A percentile compares a stretch with the other conserved stretches of the same genome.
Conservation (phyloP, 2,888 invertebrate species). For the Drosophila atroscutellata region DNA sequence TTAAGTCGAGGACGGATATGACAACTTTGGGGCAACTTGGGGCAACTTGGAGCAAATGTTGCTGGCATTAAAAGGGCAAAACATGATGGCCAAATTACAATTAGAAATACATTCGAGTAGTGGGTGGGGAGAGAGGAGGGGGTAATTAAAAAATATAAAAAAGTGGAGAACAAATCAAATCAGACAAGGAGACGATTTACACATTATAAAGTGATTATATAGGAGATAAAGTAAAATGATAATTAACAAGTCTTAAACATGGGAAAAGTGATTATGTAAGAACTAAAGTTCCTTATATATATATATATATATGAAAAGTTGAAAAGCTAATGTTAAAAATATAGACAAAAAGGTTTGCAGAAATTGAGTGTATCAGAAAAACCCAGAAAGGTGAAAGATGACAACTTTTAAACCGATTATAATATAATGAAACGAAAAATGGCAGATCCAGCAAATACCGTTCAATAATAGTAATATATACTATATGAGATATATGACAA, state of each 20-base stretch:
- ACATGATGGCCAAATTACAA: background rate
- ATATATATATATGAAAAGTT: background rate
- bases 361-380: background rate
- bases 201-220: background rate
- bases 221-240: background rate
- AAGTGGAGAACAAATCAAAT: background rate
- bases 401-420: background rate
- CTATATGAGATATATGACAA: background rate
- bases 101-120: background rate
- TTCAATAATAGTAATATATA: background rate
- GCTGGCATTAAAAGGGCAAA: background rate
- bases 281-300: background rate
- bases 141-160: background rate
- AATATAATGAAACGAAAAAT: background rate
- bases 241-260: background rate
- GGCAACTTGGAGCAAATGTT: slow-evolving; percentile 8
- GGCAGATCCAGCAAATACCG: background rate
- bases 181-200: background rate
- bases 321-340: background rate
- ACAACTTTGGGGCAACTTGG: slow-evolving; percentile 1
- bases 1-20: slow-evolving; percentile 17
- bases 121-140: background rate
- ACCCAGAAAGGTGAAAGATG: background rate
- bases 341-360: background rate
- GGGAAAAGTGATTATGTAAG: background rate